Base-by-base conservation (phyloP, 2,888 invertebrate genomes). In the Eupithecia vulgata region DNA sequence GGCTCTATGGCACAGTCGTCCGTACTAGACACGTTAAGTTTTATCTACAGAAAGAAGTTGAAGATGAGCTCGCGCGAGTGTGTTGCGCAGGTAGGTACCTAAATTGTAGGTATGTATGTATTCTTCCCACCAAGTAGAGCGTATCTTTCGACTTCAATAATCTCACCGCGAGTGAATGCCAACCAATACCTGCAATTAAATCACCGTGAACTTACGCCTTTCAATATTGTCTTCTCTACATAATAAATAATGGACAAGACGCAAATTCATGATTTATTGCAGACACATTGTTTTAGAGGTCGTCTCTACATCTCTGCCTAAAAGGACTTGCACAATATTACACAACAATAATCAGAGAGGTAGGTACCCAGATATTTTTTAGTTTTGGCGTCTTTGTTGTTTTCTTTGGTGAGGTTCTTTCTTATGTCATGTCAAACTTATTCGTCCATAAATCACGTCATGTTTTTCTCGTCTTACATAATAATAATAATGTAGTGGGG, bases 91-190 rank as follows among this genome's bases (percentile, higher is more conserved):
- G 17, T 25, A 30, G 13, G 15, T 52, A 57, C 57, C 34, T 52
- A n/a, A n/a, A n/a, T n/a, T n/a, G n/a, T n/a, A n/a, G n/a, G n/a
- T n/a, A n/a, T 57, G 21, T 57, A 30, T 57, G 15, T 25, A 35
- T n/a, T 67, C 30, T 67, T 62, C 48, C 30, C 70, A 67, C 48
- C 65, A 72, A 75, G 8, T 42, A 72, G 75, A 75, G 67, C 75
- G 64, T 25, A 42, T 30, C 69, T 57, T 45, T 10, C 66, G 57
- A 21, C 21, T 52, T 21, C 67, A 67, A 45, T 75, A 37, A 62
- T 75, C 75, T 72, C 68, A 67, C 74, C 57, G 34, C 72, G 67
- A 67, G 34, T 52, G 65, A 67, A 52, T 67, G 72, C 52, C 25
- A 67, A 62, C 72, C 73, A 67, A 69, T 73, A 66, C 59, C 65